phyloP scores from a whole-genome alignment of 2,888 invertebrate species.

The Busseola fusca region DNA sequence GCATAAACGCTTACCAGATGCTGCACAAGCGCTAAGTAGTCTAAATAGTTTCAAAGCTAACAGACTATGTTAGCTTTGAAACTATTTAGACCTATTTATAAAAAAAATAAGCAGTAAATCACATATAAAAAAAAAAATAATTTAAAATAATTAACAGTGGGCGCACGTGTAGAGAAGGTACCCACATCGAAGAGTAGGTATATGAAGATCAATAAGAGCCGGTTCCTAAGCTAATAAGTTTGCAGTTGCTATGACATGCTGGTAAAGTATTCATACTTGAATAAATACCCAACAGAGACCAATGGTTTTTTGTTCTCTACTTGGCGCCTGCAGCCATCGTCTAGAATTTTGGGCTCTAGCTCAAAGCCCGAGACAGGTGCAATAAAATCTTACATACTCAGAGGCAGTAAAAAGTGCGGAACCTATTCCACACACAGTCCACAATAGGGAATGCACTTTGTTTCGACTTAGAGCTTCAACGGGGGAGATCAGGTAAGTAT shows the following conservation, averaged over 20 bases:
- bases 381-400: background rate
- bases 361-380: background rate
- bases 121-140: background rate
- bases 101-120: background rate
- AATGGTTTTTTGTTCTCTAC: too few species aligned
- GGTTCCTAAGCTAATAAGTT: slow-evolving; percentile 36
- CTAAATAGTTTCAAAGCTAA: background rate
- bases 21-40: background rate
- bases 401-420: background rate
- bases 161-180: slow-evolving; percentile 12
- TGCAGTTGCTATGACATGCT: slow-evolving; percentile 16
- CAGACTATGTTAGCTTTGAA: too few species aligned
- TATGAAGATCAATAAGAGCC: slow-evolving; percentile 15
- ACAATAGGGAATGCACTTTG: too few species aligned
- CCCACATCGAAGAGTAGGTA: background rate
- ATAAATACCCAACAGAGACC: slow-evolving; percentile 1
- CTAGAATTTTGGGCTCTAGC: background rate
- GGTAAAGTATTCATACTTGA: background rate
- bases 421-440: too few species aligned
- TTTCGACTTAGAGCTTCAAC: background rate
- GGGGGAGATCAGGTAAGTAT: background rate
- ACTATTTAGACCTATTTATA: too few species aligned
- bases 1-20: background rate
- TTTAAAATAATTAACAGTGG: slow-evolving; percentile 16
- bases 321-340: background rate